Conservation (phyloP, 1,140 invertebrate genomes). For the Brachionus rubens region DNA sequence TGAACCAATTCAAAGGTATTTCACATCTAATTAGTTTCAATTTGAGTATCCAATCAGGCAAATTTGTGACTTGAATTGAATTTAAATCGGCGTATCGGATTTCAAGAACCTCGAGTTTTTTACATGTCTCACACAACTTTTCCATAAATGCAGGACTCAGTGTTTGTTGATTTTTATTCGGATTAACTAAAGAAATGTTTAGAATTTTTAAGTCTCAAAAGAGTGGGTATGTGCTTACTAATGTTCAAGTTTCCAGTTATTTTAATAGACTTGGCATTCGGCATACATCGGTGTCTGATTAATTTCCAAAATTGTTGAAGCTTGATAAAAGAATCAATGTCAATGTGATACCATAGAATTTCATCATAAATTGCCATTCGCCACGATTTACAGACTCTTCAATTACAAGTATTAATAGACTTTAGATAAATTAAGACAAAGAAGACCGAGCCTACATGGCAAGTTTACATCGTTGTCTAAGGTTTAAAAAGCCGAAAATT, state of each 20-base stretch:
- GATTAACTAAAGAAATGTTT: not conserved
- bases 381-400: slow-evolving; percentile 14
- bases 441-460: not conserved
- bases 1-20: not conserved
- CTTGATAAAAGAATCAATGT: not conserved
- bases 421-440: not conserved
- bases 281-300: not conserved
- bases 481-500: slow-evolving; percentile 18
- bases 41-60: not conserved
- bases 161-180: not conserved
- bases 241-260: slow-evolving; percentile 8
- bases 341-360: not conserved
- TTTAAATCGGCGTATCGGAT: slow-evolving; percentile 12
- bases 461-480: not conserved
- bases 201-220: not conserved
- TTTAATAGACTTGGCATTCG: slow-evolving; percentile 11
- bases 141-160: not conserved
- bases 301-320: slow-evolving; percentile 4
- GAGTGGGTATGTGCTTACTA: not conserved
- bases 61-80: not conserved
- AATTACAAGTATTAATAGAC: not conserved
- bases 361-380: slow-evolving; percentile 6
- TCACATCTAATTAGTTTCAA: slow-evolving; percentile 14
- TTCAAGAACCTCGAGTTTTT: not conserved
- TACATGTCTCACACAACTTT: not conserved